phyloP scores from a whole-genome alignment of 1,140 invertebrate species.

The Zaprionus ornatus region DNA sequence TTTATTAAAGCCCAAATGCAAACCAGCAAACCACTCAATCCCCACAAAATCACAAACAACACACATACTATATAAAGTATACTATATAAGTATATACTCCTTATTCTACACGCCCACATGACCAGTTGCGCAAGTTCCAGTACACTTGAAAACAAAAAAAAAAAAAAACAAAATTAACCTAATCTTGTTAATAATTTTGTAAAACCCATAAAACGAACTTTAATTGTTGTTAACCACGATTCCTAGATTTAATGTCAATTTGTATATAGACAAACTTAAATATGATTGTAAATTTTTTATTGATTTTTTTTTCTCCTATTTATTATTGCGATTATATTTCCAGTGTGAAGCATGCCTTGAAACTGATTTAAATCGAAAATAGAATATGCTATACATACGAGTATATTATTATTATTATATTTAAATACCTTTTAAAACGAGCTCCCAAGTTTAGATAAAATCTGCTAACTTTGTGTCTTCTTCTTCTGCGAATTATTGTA shows the following conservation, averaged over 20 bases:
- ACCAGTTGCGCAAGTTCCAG: slow-evolving; percentile 31
- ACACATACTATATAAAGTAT: slow-evolving; percentile 21
- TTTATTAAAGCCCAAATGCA: slow-evolving; percentile 56
- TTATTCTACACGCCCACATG: slow-evolving; percentile 27
- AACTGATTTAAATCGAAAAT: slow-evolving; percentile 17
- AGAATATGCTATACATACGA: slow-evolving; percentile 16
- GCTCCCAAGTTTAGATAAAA: slow-evolving; percentile 67
- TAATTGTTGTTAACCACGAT: slow-evolving; percentile 70
- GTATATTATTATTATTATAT: slow-evolving; percentile 24
- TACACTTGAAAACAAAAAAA: slow-evolving; percentile 34
- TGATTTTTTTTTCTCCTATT: slow-evolving; percentile 18
- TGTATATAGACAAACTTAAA: slow-evolving; percentile 35
- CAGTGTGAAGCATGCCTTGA: slow-evolving; percentile 34
- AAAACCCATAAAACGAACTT: slow-evolving; percentile 28
- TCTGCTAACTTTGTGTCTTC: slow-evolving; percentile 74
- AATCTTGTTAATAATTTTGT: slow-evolving; percentile 53
- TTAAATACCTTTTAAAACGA: slow-evolving; percentile 35
- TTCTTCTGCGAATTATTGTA: slow-evolving; percentile 50
- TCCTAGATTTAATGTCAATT: slow-evolving; percentile 42
- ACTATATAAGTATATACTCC: slow-evolving; percentile 21
- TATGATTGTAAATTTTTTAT: slow-evolving; percentile 34
- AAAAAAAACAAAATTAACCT: not conserved
- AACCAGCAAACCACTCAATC: slow-evolving; percentile 35
- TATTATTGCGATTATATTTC: slow-evolving; percentile 31
- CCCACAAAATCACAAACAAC: slow-evolving; percentile 21